Percentiles rank a stretch among this genome's conserved stretches.
These are phyloP conservation scores for Antigone vipio DNA, from an alignment of 2,113 vertebrate genomes.

Conservation along the genomic window DNA sequence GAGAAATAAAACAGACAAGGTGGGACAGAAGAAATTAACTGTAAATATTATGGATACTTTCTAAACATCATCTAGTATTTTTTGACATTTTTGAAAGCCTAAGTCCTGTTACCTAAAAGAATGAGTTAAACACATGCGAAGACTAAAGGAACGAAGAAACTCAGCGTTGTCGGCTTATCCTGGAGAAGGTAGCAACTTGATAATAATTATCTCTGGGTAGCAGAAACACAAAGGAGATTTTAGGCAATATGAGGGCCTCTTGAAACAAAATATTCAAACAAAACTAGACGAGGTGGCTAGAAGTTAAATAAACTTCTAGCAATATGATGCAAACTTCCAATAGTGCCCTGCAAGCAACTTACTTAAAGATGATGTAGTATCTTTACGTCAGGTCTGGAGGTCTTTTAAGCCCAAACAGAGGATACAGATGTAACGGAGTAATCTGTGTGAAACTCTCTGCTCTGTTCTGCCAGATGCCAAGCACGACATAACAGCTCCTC, in stretches of 20 bases:
- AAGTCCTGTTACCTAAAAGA: not conserved
- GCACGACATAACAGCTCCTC: not conserved
- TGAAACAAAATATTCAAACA: not conserved
- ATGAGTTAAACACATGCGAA: not conserved
- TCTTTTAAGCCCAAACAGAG: not conserved
- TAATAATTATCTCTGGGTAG: not conserved
- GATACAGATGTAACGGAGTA: not conserved
- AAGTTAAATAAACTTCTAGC: not conserved
- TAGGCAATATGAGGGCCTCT: not conserved
- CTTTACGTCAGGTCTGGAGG: not conserved
- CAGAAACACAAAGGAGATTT: not conserved
- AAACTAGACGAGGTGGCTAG: not conserved
- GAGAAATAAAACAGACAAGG: not conserved
- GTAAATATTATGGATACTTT: not conserved
- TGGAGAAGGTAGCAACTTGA: not conserved
- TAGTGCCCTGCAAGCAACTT: not conserved
- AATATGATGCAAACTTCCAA: not conserved
- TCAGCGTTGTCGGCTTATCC: not conserved
- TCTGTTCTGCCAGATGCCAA: slow-evolving; percentile 12
- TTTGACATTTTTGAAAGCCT: not conserved
- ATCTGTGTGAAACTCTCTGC: not conserved
- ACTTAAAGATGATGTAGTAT: not conserved
- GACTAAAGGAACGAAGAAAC: not conserved
- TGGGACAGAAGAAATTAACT: not conserved
- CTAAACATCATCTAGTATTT: not conserved